Percentiles rank a stretch among this genome's conserved stretches.
phyloP scores from a whole-genome alignment of 2,797 vertebrate species.

The Anniella stebbinsi region DNA sequence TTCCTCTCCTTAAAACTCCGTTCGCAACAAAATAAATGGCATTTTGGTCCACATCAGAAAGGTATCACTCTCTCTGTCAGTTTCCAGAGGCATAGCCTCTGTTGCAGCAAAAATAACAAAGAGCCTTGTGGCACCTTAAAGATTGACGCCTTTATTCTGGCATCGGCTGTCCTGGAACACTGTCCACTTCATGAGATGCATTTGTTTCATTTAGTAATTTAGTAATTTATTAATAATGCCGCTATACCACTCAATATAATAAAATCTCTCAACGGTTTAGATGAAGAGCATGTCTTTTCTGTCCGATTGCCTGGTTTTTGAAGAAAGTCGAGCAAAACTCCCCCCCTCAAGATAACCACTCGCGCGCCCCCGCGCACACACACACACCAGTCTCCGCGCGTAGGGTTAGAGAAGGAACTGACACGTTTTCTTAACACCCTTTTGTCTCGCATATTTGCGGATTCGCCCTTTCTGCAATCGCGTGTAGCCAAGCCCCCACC shows the following conservation, averaged over 20 bases:
- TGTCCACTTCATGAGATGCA: too few species aligned
- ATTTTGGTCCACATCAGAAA: background rate
- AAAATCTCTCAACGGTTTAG: too few species aligned
- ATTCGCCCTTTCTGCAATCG: background rate
- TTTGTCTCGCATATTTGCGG: background rate
- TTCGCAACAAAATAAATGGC: background rate
- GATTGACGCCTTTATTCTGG: too few species aligned
- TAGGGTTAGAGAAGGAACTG: background rate
- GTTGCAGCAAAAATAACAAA: too few species aligned
- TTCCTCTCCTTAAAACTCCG: background rate
- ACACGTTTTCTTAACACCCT: constrained; percentile 3
- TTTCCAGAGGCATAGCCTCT: too few species aligned
- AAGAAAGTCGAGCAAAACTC: background rate
- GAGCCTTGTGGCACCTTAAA: too few species aligned
- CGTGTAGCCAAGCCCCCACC: background rate
- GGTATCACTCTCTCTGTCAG: too few species aligned
- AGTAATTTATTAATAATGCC: too few species aligned
- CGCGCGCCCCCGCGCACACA: background rate
- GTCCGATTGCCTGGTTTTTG: background rate
- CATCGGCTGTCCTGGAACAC: too few species aligned
- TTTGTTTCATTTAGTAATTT: too few species aligned
- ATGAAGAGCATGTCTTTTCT: background rate
- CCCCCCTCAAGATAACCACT: too few species aligned
- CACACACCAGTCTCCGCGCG: background rate
- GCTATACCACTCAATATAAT: too few species aligned